Evolutionary conservation across 2,113 vertebrate genomes (phyloP), one percentile per base, ranked within the genome.

Genomic region (Microtus pennsylvanicus): DNA sequence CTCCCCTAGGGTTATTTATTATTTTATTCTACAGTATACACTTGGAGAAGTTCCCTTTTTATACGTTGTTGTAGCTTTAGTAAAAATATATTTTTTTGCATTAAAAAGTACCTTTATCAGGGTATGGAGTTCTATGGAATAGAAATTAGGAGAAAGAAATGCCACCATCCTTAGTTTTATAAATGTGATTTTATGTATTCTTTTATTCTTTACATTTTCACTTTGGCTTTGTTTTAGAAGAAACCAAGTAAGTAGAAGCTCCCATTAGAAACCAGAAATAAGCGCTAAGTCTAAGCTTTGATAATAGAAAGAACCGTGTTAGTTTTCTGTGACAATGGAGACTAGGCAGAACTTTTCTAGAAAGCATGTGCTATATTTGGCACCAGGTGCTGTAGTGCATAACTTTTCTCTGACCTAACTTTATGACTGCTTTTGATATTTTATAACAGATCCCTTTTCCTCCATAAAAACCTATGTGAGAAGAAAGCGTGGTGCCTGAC

Each of bases 141-240:
- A 87, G 12, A 72, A 72, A 87, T 87, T 9, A 38, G 3, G 11
- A 7, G 47, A 72, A 69, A n/a, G 28, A 50, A 87, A n/a, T n/a
- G 22, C 8, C 47, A 30, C 80, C 13, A 5, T 65, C 58, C 8
- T 83, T 63, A 30, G n/a, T 17, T 42, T 63, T 61, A 5, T 28
- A 85, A 58, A 45, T 61, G 7, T 38, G 24, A 38, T 70, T 42
- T 5, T 83, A 65, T 21, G 1, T 74, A 85, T 42, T 28, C 5
- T 96, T 83, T 93, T 78, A 87, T 89, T 91, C 7, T 89, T 96
- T 76, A 65, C 19, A 38, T 76, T 89, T 93, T 97, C 70, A 75
- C 35, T 75, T 87, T 96, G 10, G 22, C 13, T 82, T 94, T 58
- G 35, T 89, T 95, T 45, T 93, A 55, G 8, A 77, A 89, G 28